These are phyloP conservation scores for Acronicta aceris DNA, from an alignment of 2,888 invertebrate species.

Conservation along the genomic window DNA sequence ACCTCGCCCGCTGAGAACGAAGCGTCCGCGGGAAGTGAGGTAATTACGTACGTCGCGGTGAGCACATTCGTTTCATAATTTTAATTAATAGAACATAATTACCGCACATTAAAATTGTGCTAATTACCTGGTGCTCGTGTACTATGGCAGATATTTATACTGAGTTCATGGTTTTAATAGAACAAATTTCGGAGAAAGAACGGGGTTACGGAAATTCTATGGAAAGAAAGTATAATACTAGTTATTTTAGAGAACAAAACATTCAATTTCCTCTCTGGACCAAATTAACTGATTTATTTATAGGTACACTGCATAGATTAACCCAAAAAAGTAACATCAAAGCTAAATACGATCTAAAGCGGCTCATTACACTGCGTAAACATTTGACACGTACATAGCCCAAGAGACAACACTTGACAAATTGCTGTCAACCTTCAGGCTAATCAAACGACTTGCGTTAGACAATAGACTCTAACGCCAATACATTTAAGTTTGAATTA, in stretches of 20 bases:
- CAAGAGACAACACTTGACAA: slow-evolving; percentile 60
- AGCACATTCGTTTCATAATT: slow-evolving; percentile 44
- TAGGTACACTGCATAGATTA: background rate
- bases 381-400: slow-evolving; percentile 34
- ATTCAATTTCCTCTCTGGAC: background rate
- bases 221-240: background rate
- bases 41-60: slow-evolving; percentile 42
- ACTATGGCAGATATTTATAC: slow-evolving; percentile 1
- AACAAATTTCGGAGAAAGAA: background rate
- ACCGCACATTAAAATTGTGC: slow-evolving; percentile 39
- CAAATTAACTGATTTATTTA: background rate
- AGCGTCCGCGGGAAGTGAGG: slow-evolving; percentile 44
- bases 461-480: slow-evolving; percentile 67
- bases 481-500: slow-evolving; percentile 58
- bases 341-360: slow-evolving; percentile 30
- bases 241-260: background rate
- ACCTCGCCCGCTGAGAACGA: slow-evolving; percentile 37
- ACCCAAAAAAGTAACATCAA: slow-evolving; percentile 11
- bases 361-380: slow-evolving; percentile 42
- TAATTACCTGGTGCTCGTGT: slow-evolving; percentile 29
- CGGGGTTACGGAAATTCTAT: background rate
- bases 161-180: background rate
- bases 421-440: slow-evolving; percentile 73
- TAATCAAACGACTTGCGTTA: slow-evolving; percentile 56
- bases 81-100: slow-evolving; percentile 51